Evolutionary conservation across 2,888 invertebrate genomes (phyloP).

Genomic region (Sepiola atlantica): DNA sequence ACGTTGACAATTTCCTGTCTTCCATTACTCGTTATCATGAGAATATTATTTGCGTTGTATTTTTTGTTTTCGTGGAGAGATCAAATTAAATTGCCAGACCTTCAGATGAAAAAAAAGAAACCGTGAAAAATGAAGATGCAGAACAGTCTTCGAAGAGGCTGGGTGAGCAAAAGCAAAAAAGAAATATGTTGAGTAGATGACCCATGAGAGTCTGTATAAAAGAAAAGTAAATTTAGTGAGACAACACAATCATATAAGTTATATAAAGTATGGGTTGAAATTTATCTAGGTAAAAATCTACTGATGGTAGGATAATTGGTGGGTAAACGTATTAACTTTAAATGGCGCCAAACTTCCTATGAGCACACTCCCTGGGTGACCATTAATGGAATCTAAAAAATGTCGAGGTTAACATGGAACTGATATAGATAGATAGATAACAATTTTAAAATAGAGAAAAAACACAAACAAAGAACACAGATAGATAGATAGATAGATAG

Average conservation of each 20-base stretch:
- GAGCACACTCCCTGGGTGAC: background rate
- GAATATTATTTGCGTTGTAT: background rate
- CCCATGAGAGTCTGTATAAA: background rate
- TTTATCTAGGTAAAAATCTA: background rate
- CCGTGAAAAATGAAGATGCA: background rate
- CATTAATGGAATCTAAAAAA: background rate
- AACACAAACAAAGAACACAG: background rate
- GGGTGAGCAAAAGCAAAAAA: background rate
- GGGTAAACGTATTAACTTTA: background rate
- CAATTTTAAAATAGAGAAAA: background rate
- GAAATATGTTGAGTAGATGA: background rate
- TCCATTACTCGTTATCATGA: background rate
- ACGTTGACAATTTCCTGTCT: background rate
- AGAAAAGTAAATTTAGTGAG: background rate
- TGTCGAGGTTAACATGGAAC: background rate
- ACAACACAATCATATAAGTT: background rate
- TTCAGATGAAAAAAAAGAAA: background rate
- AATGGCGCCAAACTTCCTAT: background rate
- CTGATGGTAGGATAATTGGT: background rate
- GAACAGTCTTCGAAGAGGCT: background rate
- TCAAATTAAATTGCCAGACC: background rate
- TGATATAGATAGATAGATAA: background rate
- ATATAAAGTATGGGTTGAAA: background rate
- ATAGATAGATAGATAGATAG: too few species aligned
- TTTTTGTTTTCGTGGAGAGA: background rate